A percentile compares a stretch with the other conserved stretches of the same genome.
These are phyloP conservation scores for Zaprionus ornatus DNA, from an alignment of 1,140 invertebrate species.

Conservation along the genomic window DNA sequence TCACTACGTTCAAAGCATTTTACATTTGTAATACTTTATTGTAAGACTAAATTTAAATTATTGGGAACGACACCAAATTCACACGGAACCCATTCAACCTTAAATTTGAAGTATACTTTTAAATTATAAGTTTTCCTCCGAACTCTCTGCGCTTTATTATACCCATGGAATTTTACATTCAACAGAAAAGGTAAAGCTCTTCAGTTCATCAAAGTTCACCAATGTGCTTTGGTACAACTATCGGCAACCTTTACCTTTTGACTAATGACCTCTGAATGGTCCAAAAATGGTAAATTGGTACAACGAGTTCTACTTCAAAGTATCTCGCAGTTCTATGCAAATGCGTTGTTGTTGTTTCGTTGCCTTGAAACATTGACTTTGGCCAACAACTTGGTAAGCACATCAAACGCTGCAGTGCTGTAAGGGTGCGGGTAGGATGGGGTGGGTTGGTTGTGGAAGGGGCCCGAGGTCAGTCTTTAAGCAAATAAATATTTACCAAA, in stretches of 20 bases:
- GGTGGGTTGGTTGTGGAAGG: not conserved
- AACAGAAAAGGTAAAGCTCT: not conserved
- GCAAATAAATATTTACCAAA: slow-evolving; percentile 22
- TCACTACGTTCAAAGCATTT: no score
- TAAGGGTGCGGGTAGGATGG: not conserved
- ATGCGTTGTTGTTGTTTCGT: slow-evolving; percentile 8
- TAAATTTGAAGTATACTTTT: no score
- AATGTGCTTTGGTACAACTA: not conserved
- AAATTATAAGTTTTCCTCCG: no score
- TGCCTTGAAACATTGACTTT: slow-evolving; percentile 41
- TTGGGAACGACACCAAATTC: no score
- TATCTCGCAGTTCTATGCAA: slow-evolving; percentile 11
- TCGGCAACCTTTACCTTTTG: slow-evolving; percentile 6
- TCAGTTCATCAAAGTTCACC: not conserved
- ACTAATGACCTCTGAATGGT: slow-evolving; percentile 11
- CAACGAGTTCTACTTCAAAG: slow-evolving; percentile 6
- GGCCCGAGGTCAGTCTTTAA: slow-evolving; percentile 8
- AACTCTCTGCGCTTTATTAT: not conserved
- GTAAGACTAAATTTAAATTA: no score
- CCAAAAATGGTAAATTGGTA: slow-evolving; percentile 1
- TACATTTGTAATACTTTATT: no score
- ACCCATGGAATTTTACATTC: not conserved
- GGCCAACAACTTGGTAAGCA: slow-evolving; percentile 15
- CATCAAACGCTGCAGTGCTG: slow-evolving; percentile 23
- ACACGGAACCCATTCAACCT: no score